Base-by-base conservation (phyloP, 2,113 vertebrate genomes). In the Labrus mixtus region DNA sequence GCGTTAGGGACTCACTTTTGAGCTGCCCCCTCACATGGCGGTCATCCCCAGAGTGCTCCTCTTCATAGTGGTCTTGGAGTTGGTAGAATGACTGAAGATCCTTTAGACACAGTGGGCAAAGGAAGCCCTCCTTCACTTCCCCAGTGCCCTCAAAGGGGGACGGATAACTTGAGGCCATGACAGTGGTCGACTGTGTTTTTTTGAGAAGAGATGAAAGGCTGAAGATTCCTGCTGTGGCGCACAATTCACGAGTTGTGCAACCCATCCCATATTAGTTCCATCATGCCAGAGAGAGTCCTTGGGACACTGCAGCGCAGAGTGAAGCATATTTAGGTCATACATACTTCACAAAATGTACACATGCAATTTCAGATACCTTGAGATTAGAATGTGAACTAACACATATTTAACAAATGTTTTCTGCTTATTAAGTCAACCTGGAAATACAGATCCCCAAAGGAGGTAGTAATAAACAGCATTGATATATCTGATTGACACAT, bases 31-130 rank as follows among this genome's bases (percentile, higher is more conserved):
- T 90, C 68, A 99, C 96, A 33, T 98, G 96, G 2, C 93, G 84
- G 66, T 98, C 96, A 15, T 98, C 97, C 19, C 94, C 91, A 0
- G 94, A 93, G 84, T 99, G 98, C 83, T 97, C 97, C 29, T 97
- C 96, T 62, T 99, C 98, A 53, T 98, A 99, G 89, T 99, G 98
- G 12, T 95, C 91, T 81, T 97, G 97, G 0, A 99, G 96, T 83
- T 99, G 98, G 71, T 96, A 95, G 81, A 99, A 97, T 0, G 98
- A 97, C 88, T 98, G 98, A 2, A 99, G 95, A 79, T 99, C 98
- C 92, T 98, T 98, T 50, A 97, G 89, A 88, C 98, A 99, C 13
- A 99, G 91, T 0, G 98, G 98, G 81, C 98, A 99, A 7, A 99
- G 91, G 56, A 99, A 99, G 25, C 98, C 98, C 76, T 99, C 98